Evolutionary conservation across 2,113 vertebrate species (phyloP), one percentile per base, ranked within the genome.

Genomic region (Chelonoidis abingdonii): DNA sequence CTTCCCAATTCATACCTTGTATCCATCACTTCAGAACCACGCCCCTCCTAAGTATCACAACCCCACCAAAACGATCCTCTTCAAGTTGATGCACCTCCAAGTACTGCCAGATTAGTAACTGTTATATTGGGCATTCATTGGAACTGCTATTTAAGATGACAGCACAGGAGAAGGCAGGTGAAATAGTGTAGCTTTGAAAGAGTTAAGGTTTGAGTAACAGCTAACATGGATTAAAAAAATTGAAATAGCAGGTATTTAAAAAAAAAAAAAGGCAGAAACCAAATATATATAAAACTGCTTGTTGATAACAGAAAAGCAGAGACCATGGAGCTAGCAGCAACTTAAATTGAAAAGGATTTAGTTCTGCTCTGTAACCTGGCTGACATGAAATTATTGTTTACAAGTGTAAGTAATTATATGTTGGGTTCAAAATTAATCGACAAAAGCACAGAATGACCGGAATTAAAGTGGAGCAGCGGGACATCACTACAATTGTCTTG

Each of bases 351-450:
- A 86, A 57, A 93, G 83, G 27, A 75, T 84, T 96, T 93, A 86
- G 7, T 53, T 96, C 47, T 96, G 8, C 10, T 93, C 11, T 5
- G 13, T 44, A 53, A 41, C 54, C 25, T 53, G 3, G 53, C 22
- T 81, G 76, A 62, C 76, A 81, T 87, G 5, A 94, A 90, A 69
- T 76, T 93, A 41, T 16, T 93, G 10, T 89, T 96, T 97, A 54
- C 86, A 83, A 41, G 1, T 57, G 80, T 50, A 92, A 94, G 54
- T 89, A 96, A 95, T 83, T 92, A 88, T 31, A 24, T 91, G 57
- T 38, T 96, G 80, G 17, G 69, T n/a, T 93, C 79, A 47, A 76
- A 82, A 87, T 83, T 41, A 88, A 95, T 97, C 38, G 4, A 1
- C 93, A 89, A 79, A 38, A 85, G 72, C 8, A 69, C 10, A 83